These are phyloP conservation scores for Pelobates fuscus DNA, from an alignment of 2,113 vertebrate species.

Conservation along the genomic window DNA sequence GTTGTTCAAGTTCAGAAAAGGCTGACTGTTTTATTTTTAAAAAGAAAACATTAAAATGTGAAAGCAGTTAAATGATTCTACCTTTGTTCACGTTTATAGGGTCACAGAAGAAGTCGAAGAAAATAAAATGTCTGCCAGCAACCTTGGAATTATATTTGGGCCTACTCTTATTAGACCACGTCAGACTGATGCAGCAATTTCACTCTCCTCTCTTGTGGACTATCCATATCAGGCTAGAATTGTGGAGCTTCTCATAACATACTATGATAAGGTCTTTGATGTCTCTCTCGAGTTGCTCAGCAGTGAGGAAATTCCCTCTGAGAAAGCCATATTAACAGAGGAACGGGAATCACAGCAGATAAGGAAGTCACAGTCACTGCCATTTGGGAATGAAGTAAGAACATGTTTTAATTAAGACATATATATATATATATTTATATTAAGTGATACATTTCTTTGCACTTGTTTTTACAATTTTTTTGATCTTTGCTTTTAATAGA, in stretches of 20 bases:
- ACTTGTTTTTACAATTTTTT: too few species aligned
- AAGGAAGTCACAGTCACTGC: constrained; percentile 74
- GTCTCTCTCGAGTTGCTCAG: constrained; percentile 73
- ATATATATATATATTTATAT: too few species aligned
- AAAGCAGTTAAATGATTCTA: too few species aligned
- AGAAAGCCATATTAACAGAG: constrained; percentile 64
- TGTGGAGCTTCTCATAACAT: constrained; percentile 88
- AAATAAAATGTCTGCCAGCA: constrained; percentile 98
- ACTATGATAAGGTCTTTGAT: constrained; percentile 91
- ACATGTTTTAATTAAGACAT: background rate
- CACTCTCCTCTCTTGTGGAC: constrained; percentile 91
- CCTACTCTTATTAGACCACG: constrained; percentile 92
- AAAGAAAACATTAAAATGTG: too few species aligned
- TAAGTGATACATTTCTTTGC: too few species aligned
- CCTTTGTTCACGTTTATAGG: constrained; percentile 65
- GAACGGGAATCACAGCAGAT: constrained; percentile 77
- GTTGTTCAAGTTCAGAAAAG: too few species aligned
- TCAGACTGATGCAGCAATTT: constrained; percentile 85
- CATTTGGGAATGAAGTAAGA: constrained; percentile 87
- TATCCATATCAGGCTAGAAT: constrained; percentile 92
- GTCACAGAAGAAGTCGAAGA: constrained; percentile 87
- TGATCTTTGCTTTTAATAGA: too few species aligned
- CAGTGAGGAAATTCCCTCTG: constrained; percentile 57
- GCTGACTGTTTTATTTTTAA: too few species aligned
- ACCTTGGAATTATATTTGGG: constrained; percentile 95